phyloP scores from a whole-genome alignment of 2,113 vertebrate genomes.

The Murina feae region DNA sequence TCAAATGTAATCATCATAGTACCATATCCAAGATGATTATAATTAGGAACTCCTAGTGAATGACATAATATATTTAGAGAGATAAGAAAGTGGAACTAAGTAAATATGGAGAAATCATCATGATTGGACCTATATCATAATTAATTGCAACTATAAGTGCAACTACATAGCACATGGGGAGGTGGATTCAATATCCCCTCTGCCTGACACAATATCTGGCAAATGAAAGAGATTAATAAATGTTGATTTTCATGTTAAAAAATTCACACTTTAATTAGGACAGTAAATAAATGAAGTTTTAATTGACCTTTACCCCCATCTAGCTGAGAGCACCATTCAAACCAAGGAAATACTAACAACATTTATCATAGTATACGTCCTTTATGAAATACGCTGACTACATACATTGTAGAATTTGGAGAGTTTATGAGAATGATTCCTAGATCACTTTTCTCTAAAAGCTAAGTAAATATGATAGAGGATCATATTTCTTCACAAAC shows the following conservation, averaged over 20 bases:
- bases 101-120: neutral
- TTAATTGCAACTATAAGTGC: too few relatives aligned
- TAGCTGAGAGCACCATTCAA: neutral
- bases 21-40: neutral
- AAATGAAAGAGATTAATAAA: neutral
- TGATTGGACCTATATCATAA: neutral
- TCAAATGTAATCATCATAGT: neutral
- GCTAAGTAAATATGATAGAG: neutral
- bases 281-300: neutral
- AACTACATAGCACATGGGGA: neutral
- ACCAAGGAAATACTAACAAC: neutral
- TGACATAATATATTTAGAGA: neutral
- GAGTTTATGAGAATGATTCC: neutral
- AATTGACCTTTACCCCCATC: neutral
- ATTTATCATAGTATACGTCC: neutral
- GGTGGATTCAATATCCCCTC: neutral
- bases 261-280: neutral
- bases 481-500: neutral
- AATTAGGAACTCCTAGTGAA: neutral
- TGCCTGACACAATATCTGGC: neutral
- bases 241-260: neutral
- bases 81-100: neutral
- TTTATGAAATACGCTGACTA: neutral
- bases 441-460: neutral
- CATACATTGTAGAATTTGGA: neutral